Conservation (phyloP, 2,888 invertebrate genomes). For the Pristionchus mayeri region DNA sequence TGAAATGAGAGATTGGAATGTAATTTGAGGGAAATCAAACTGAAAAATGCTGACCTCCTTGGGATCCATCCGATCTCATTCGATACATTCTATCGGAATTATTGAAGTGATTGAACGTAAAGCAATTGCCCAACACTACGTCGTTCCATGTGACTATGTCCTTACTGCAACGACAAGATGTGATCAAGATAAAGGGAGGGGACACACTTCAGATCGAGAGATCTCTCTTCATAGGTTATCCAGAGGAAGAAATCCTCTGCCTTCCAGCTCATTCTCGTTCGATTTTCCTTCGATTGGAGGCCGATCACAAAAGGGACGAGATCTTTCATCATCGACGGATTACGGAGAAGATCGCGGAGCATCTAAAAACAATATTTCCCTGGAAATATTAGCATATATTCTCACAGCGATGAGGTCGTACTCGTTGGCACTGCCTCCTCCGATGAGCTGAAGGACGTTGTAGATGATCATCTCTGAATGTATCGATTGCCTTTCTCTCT, state of each 20-base stretch:
- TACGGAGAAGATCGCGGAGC: constrained; percentile 22
- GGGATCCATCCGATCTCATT: constrained; percentile 48
- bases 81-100: not conserved
- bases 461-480: constrained; percentile 28
- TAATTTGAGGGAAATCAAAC: not conserved
- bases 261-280: constrained; percentile 55
- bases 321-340: constrained; percentile 29
- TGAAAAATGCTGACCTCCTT: not conserved
- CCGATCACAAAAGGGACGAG: constrained; percentile 38
- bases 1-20: not conserved
- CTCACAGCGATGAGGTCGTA: not conserved
- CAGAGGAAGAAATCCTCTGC: constrained; percentile 55
- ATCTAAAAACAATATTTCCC: not conserved
- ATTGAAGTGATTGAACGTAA: constrained; percentile 58
- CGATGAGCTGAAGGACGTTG: constrained; percentile 14
- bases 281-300: constrained; percentile 34
- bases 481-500: not conserved
- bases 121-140: constrained; percentile 59
- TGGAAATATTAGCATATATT: not conserved
- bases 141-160: constrained; percentile 54
- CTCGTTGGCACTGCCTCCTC: not conserved
- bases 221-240: constrained; percentile 54
- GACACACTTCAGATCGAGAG: constrained; percentile 50
- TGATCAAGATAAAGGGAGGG: no score
- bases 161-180: not conserved